Conservation (phyloP, 2,888 invertebrate genomes). For the Heliothis peltigera region DNA sequence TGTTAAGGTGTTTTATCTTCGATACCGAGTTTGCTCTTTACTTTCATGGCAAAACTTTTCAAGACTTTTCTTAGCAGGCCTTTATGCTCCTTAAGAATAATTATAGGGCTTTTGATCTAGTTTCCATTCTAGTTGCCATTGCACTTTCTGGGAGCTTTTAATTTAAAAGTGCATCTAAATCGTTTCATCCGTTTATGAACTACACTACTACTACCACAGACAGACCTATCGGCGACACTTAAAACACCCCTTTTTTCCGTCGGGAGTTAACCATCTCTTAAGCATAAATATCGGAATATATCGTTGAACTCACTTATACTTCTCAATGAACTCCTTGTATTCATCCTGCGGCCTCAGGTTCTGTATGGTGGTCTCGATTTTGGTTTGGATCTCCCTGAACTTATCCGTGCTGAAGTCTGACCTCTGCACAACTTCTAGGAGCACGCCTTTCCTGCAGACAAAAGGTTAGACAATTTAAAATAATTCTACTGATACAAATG, state of each 20-base stretch:
- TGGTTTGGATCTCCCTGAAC: slow-evolving; percentile 94
- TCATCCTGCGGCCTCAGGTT: slow-evolving; percentile 95
- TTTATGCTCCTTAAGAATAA: background rate
- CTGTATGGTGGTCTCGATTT: slow-evolving; percentile 94
- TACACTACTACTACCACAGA: too few relatives aligned
- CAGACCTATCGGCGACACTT: too few relatives aligned
- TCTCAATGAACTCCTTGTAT: slow-evolving; percentile 96
- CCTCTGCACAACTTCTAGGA: slow-evolving; percentile 94
- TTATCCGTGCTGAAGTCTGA: slow-evolving; percentile 95
- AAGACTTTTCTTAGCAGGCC: background rate
- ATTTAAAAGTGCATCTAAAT: too few relatives aligned
- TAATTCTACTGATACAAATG: background rate
- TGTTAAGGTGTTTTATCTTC: background rate
- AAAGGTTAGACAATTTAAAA: background rate
- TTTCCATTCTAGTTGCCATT: too few relatives aligned
- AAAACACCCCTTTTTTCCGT: too few relatives aligned
- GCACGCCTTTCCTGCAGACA: slow-evolving; percentile 92
- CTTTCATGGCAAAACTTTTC: background rate
- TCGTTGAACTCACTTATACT: slow-evolving; percentile 92
- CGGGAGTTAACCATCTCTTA: too few relatives aligned
- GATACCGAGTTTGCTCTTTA: background rate
- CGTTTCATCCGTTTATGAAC: too few relatives aligned
- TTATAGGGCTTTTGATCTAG: background rate
- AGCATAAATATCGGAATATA: too few relatives aligned
- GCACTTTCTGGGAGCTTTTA: too few relatives aligned